Base-by-base conservation (phyloP, 2,888 invertebrate species). In the Drosophila mulleri region DNA sequence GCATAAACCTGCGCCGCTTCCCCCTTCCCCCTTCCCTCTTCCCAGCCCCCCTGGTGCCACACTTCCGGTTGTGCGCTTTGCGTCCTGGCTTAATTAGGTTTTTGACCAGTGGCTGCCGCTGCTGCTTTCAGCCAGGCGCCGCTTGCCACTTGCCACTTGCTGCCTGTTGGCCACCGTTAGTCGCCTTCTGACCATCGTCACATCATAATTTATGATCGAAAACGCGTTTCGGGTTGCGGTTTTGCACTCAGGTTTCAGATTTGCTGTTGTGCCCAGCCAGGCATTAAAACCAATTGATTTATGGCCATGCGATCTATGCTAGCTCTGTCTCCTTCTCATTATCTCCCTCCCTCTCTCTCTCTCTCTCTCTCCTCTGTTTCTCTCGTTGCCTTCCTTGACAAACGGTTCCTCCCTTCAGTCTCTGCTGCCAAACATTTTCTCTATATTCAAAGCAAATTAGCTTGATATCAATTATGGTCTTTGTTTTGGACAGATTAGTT, bases 251-350 rank as follows among this genome's bases (percentile, higher is more conserved):
- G 58, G 72, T 68, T 69, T 68, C 82, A 61, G 77, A 80, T 78
- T 78, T 68, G 68, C 41, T 79, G 79, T 81, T 74, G 67, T 69
- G 63, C 72, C 71, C 67, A 76, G 64, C 71, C 74, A 57, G 62
- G 82, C 82, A 88, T 89, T 84, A 84, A 82, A 89, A 66, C 73
- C 90, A 77, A 89, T 85, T 85, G 84, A 85, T 89, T 89, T 88
- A 85, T 85, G 41, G 66, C 67, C 2, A 42, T 18, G n/a, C 48
- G 61, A 79, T 75, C 59, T 26, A 23, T 57, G 41, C 59, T 50
- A 50, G 47, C 37, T 11, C 23, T 7, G 4, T 12, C 39, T 2
- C n/a, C 2, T 18, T n/a, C 11, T 16, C 37, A 32, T 23, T 18
- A 6, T 41, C 6, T 2, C 32, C 5, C 42, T 11, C 6, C 6